Conservation (phyloP, 2,888 invertebrate species). For the Cephus sareptanus region DNA sequence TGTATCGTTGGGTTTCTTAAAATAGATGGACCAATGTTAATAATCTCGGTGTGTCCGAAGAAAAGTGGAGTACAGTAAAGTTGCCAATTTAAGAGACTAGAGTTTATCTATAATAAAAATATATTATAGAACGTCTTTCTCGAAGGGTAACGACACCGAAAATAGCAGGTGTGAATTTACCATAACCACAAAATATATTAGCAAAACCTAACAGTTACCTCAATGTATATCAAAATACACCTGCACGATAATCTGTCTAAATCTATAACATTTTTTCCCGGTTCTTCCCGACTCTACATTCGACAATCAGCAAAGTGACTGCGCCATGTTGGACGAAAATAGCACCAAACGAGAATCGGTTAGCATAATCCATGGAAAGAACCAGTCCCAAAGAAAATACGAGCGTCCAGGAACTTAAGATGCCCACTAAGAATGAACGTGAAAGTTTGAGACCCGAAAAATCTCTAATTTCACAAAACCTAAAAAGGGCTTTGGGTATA, state of each 20-base stretch:
- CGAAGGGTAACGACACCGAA: not conserved
- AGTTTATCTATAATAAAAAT: not conserved
- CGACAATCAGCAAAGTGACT: not conserved
- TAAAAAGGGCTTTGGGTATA: not conserved
- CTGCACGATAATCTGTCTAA: not conserved
- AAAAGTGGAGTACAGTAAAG: not conserved
- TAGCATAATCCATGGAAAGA: not conserved
- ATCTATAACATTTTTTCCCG: not conserved
- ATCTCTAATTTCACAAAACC: not conserved
- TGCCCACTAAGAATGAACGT: not conserved
- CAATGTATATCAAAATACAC: not conserved
- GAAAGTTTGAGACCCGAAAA: not conserved
- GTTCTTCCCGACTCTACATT: not conserved
- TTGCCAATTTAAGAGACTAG: not conserved
- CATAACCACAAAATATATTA: not conserved
- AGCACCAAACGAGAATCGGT: not conserved
- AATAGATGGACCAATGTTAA: not conserved
- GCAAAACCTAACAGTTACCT: not conserved
- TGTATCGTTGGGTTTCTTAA: not conserved
- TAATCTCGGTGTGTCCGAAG: not conserved
- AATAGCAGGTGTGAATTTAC: not conserved
- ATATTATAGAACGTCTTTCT: not conserved
- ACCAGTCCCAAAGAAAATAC: not conserved
- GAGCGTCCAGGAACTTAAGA: too few species aligned
- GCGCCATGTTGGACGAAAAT: not conserved